A percentile compares a stretch with the other conserved stretches of the same genome.
Conservation (phyloP, 2,797 vertebrate species). For the Streptopelia turtur region DNA sequence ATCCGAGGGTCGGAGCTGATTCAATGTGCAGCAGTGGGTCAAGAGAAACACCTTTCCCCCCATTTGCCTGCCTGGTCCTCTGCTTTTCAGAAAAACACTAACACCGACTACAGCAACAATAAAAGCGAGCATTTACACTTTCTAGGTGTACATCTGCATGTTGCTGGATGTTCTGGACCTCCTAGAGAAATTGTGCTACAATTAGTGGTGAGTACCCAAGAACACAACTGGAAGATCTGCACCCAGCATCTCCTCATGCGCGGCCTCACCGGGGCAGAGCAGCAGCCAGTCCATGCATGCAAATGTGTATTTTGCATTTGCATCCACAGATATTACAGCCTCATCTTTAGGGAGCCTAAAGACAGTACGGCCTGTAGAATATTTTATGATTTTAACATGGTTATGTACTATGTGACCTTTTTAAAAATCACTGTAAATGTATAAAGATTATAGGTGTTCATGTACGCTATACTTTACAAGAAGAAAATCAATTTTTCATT, state of each 20-base stretch:
- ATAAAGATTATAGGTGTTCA: slow-evolving; percentile 37
- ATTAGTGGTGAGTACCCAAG: background rate
- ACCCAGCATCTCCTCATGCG: fast-evolving
- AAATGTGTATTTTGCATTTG: background rate
- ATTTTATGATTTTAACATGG: background rate
- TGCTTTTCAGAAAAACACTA: background rate
- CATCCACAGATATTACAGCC: background rate
- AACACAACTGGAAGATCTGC: fast-evolving
- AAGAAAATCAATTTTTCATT: slow-evolving; percentile 78
- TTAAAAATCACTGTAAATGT: slow-evolving; percentile 21
- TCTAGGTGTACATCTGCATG: fast-evolving
- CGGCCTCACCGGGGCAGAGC: background rate
- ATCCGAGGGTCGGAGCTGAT: fast-evolving
- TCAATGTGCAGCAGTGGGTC: background rate
- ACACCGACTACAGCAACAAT: background rate
- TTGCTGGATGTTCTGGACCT: background rate
- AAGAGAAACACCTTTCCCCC: fast-evolving
- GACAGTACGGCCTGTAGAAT: background rate
- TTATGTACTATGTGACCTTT: background rate
- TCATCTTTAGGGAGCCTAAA: background rate
- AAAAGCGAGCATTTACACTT: background rate
- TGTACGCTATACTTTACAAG: slow-evolving; percentile 6
- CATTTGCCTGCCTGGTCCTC: background rate
- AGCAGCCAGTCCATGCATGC: fast-evolving
- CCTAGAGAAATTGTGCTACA: background rate